Percentiles rank a stretch among this genome's conserved stretches.
Evolutionary conservation across 1,140 invertebrate species (phyloP).

Genomic region (Drosophila setifemur): DNA sequence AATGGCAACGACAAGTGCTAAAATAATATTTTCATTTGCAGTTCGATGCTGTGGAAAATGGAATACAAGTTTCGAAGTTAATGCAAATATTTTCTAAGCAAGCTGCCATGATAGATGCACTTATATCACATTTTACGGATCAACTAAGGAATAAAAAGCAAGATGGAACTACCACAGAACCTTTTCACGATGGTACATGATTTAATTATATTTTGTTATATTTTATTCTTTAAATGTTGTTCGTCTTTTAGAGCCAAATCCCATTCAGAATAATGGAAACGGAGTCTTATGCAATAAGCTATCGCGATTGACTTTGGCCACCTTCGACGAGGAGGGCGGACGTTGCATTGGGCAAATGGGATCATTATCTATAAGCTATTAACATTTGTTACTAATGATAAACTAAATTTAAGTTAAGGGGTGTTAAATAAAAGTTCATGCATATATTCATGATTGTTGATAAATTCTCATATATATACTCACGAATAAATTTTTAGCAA

Average conservation of each 20-base stretch:
- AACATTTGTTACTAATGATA: slow-evolving; percentile 68
- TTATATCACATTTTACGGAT: slow-evolving; percentile 92
- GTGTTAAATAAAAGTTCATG: slow-evolving; percentile 50
- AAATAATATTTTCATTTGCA: slow-evolving; percentile 66
- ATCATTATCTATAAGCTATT: slow-evolving; percentile 88
- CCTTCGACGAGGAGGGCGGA: slow-evolving; percentile 94
- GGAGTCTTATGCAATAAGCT: slow-evolving; percentile 91
- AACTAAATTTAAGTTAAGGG: slow-evolving; percentile 49
- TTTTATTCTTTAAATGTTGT: not conserved
- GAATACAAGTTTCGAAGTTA: slow-evolving; percentile 90
- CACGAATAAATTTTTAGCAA: slow-evolving; percentile 31
- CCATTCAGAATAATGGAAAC: slow-evolving; percentile 81
- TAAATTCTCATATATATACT: slow-evolving; percentile 44
- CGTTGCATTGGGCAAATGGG: slow-evolving; percentile 89
- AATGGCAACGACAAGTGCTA: not conserved
- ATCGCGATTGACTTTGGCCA: slow-evolving; percentile 92
- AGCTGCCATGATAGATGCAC: slow-evolving; percentile 95
- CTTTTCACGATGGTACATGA: slow-evolving; percentile 81
- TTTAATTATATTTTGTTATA: not conserved
- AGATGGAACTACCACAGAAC: slow-evolving; percentile 83
- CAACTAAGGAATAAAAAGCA: slow-evolving; percentile 69
- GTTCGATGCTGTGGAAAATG: slow-evolving; percentile 93
- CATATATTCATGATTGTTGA: slow-evolving; percentile 52
- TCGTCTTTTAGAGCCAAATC: slow-evolving; percentile 73
- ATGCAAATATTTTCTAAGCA: slow-evolving; percentile 94